A percentile compares a stretch with the other conserved stretches of the same genome.
Conservation (phyloP, 2,888 invertebrate genomes). For the Hypomecis atomaria region DNA sequence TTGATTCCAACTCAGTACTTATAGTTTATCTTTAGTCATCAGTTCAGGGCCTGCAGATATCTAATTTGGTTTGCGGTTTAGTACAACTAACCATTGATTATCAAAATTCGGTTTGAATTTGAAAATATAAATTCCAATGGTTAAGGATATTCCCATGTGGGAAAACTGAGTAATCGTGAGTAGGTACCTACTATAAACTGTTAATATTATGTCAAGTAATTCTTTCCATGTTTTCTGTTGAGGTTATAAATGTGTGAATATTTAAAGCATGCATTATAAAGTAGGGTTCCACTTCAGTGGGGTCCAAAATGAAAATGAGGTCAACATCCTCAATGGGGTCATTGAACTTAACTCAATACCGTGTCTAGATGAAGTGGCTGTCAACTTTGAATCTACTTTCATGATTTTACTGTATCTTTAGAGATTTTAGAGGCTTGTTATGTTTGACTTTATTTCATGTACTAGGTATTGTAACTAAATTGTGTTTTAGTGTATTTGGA, state of each 20-base stretch:
- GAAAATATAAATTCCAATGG: background rate
- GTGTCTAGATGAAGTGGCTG: conserved; percentile 36
- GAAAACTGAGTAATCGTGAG: background rate
- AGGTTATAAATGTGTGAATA: conserved; percentile 36
- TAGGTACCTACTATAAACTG: background rate
- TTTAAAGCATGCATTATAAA: conserved; percentile 31
- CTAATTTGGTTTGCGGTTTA: background rate
- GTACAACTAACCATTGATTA: background rate
- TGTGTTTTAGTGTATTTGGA: background rate
- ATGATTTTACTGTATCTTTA: conserved; percentile 6
- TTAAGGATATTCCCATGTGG: background rate
- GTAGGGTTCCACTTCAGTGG: conserved; percentile 34
- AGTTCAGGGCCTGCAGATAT: background rate
- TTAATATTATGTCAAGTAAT: background rate
- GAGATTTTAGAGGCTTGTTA: conserved; percentile 1
- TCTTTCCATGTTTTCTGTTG: conserved; percentile 15
- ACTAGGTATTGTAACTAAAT: background rate
- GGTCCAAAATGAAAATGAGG: conserved; percentile 50
- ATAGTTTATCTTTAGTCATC: no score
- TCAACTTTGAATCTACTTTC: conserved; percentile 24
- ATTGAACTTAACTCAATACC: conserved; percentile 49
- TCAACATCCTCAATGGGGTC: conserved; percentile 53
- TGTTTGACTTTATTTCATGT: background rate
- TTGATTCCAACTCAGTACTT: no score
- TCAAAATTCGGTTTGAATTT: background rate